phyloP scores from a whole-genome alignment of 2,797 vertebrate genomes.

The Galagoides demidoff region DNA sequence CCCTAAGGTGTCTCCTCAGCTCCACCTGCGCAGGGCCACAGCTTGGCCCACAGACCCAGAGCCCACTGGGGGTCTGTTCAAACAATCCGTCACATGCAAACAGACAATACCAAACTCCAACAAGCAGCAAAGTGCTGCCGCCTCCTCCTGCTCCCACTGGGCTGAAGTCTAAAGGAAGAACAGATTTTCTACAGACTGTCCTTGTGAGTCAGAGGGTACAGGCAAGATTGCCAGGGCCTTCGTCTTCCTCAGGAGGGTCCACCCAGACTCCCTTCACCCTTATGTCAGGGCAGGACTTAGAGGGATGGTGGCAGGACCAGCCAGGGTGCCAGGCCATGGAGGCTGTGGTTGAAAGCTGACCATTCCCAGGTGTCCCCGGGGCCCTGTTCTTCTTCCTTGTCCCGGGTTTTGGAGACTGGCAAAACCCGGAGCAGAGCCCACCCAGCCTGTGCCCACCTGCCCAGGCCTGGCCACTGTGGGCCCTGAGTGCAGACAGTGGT shows the following conservation, averaged over 20 bases:
- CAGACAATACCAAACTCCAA: neutral
- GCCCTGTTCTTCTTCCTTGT: neutral
- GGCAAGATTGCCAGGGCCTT: neutral
- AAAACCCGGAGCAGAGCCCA: neutral
- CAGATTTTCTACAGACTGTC: neutral
- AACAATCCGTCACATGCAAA: too few relatives aligned
- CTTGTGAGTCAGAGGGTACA: neutral
- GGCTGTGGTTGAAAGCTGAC: too few relatives aligned
- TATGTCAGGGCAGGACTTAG: neutral
- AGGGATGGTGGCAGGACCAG: neutral
- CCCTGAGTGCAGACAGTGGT: neutral
- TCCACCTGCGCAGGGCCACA: neutral
- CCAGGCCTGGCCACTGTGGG: too few relatives aligned
- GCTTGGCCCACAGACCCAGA: neutral
- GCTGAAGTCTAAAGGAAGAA: neutral
- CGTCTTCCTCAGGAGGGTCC: neutral
- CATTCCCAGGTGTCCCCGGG: neutral
- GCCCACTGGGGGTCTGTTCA: neutral
- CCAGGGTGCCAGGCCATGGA: neutral
- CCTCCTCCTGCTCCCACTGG: neutral
- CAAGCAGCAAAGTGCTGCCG: neutral
- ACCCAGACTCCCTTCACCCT: neutral
- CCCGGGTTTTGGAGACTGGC: neutral
- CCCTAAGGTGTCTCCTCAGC: neutral
- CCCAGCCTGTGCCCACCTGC: accelerated